Evolutionary conservation across 2,797 vertebrate species (phyloP).

Genomic region (Artibeus lituratus): DNA sequence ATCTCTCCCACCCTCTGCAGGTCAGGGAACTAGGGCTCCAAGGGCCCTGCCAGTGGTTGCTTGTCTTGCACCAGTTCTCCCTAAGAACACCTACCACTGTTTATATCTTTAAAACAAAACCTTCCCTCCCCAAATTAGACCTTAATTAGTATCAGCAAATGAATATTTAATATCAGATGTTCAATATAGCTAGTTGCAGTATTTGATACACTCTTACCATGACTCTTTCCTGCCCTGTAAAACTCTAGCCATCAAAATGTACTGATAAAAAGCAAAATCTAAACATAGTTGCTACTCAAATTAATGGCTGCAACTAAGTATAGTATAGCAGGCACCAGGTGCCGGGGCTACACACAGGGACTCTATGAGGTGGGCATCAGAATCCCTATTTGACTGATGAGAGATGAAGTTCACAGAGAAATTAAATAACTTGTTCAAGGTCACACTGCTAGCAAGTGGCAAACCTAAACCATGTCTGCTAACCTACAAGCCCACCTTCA

Average conservation of each 20-base stretch:
- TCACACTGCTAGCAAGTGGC: background rate
- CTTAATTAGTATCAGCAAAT: constrained; percentile 23
- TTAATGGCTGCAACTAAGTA: constrained; percentile 1
- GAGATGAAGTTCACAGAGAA: background rate
- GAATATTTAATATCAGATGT: background rate
- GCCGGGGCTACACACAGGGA: background rate
- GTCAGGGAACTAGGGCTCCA: background rate
- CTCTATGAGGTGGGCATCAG: background rate
- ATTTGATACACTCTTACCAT: background rate
- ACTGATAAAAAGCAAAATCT: background rate
- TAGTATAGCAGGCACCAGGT: background rate
- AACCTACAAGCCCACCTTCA: background rate
- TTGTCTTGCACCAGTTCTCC: background rate
- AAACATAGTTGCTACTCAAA: background rate
- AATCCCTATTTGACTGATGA: background rate
- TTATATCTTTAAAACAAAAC: background rate
- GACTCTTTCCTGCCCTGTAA: background rate
- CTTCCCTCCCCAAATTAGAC: background rate
- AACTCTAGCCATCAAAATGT: background rate
- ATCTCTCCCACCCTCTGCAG: background rate
- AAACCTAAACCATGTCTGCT: background rate
- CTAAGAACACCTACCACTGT: background rate
- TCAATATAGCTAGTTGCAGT: background rate
- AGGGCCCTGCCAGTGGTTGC: background rate
- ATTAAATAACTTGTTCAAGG: background rate